Percentiles rank a stretch among this genome's conserved stretches.
Conservation (phyloP, 2,888 invertebrate species). For the Penaeus monodon region DNA sequence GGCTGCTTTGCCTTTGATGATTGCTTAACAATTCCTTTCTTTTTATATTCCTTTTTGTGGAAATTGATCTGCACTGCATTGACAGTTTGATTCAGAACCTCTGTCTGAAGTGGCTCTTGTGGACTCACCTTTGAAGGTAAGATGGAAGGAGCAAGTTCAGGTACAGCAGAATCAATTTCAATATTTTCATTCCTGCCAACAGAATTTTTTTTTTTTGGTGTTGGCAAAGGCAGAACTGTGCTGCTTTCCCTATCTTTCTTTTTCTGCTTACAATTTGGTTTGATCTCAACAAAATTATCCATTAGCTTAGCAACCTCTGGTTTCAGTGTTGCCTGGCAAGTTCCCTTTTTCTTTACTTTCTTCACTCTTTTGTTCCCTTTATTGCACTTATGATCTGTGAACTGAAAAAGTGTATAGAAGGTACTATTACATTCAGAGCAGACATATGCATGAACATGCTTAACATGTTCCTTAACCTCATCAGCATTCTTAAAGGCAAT, state of each 20-base stretch:
- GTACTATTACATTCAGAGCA: conserved; percentile 58
- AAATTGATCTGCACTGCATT: no score
- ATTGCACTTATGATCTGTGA: conserved; percentile 54
- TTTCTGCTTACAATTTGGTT: conserved; percentile 26
- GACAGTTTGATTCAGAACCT: no score
- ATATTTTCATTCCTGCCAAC: no score
- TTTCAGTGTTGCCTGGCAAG: conserved; percentile 7
- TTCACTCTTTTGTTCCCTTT: conserved; percentile 44
- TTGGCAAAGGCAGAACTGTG: not conserved
- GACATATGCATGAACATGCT: conserved; percentile 52
- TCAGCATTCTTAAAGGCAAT: conserved; percentile 45
- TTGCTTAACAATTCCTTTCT: no score
- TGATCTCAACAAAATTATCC: conserved; percentile 37
- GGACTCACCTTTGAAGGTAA: no score
- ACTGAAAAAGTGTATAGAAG: conserved; percentile 56
- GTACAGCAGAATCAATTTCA: no score
- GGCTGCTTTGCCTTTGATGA: no score
- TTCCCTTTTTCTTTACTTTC: conserved; percentile 28
- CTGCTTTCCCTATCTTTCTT: not conserved
- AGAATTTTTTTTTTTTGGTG: no score
- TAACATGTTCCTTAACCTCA: conserved; percentile 54
- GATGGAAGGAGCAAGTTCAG: no score
- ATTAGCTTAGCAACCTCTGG: conserved; percentile 37
- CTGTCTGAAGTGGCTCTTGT: no score
- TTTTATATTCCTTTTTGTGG: no score